phyloP scores from a whole-genome alignment of 2,888 invertebrate genomes.

The Sialis fuliginosa region DNA sequence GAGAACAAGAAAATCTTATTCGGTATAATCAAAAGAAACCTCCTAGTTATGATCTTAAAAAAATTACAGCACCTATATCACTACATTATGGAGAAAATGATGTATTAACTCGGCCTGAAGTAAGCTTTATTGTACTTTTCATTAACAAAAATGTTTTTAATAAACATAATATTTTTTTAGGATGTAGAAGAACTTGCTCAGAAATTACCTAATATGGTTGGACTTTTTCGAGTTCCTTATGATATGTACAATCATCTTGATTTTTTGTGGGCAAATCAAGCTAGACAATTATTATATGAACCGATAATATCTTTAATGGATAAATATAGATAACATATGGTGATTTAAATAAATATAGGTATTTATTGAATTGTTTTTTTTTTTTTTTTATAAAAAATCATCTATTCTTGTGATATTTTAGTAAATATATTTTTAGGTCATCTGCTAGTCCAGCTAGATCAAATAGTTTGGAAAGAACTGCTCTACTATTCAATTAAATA shows the following conservation, averaged over 20 bases:
- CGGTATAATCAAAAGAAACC: not conserved
- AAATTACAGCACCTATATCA: not conserved
- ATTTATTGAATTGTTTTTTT: no score
- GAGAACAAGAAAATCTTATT: not conserved
- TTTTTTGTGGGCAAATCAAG: conserved; percentile 40
- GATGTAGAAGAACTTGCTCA: conserved; percentile 7
- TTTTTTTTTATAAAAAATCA: no score
- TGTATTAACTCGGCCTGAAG: not conserved
- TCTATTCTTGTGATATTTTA: no score
- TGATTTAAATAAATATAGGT: not conserved
- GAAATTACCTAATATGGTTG: conserved; percentile 8
- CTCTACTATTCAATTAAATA: no score
- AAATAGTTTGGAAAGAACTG: no score
- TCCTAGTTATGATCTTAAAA: not conserved
- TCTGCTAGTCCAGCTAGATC: no score
- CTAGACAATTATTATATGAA: conserved; percentile 36
- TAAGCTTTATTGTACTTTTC: not conserved
- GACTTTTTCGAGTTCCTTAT: conserved; percentile 2
- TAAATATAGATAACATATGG: conserved; percentile 15
- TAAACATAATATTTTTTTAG: conserved; percentile 29
- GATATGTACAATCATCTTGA: conserved; percentile 3
- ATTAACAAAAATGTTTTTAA: not conserved
- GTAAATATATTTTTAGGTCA: no score
- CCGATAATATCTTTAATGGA: conserved; percentile 35
- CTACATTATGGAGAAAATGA: conserved; percentile 2